phyloP scores from a whole-genome alignment of 2,113 vertebrate genomes.

The Lasiurus borealis region DNA sequence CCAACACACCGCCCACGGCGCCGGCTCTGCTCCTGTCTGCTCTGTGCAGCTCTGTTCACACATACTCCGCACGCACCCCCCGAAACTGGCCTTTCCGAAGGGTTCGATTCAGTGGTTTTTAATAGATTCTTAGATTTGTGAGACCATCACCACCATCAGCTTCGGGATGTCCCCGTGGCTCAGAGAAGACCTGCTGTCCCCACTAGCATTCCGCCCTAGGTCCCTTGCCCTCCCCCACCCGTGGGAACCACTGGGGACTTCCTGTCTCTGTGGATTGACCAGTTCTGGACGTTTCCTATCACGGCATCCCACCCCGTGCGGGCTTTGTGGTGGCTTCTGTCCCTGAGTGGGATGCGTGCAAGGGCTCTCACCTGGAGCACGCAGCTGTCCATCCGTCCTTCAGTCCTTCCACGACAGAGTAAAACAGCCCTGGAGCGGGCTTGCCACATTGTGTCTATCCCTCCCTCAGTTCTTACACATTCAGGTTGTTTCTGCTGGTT shows the following conservation, averaged over 20 bases:
- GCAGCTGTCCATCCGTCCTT: background rate
- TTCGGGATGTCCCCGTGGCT: background rate
- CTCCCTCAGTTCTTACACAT: background rate
- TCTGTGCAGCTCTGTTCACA: background rate
- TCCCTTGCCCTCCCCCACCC: rapidly evolving
- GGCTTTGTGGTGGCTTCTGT: background rate
- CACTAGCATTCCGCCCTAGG: no score
- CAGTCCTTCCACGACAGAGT: background rate
- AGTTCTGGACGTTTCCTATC: background rate
- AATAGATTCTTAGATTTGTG: background rate
- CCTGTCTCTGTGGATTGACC: background rate
- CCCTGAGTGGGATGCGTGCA: background rate
- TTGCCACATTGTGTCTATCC: background rate
- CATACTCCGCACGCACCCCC: background rate
- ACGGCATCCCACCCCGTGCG: background rate
- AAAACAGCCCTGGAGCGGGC: no score
- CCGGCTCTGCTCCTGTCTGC: no score
- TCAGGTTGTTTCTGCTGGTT: background rate
- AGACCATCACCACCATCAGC: background rate
- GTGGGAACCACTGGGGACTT: background rate
- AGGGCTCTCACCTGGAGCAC: no score
- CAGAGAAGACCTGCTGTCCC: background rate
- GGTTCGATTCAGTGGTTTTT: background rate
- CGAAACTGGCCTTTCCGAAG: background rate
- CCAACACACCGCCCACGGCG: no score